A percentile compares a stretch with the other conserved stretches of the same genome.
Conservation (phyloP, 2,888 invertebrate species). For the Volucella bombylans region DNA sequence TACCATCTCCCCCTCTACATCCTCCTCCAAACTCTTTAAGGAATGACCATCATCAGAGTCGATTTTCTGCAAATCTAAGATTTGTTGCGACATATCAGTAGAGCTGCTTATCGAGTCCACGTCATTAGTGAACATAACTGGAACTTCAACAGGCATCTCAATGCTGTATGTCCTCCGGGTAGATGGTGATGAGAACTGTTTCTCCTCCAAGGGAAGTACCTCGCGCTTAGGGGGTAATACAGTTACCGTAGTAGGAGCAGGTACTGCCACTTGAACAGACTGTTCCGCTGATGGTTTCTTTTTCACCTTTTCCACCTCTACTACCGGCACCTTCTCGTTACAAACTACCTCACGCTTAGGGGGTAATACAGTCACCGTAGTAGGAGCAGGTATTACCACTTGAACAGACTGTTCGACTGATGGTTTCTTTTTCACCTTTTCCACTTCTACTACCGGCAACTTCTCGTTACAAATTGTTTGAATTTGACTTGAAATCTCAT, state of each 20-base stretch:
- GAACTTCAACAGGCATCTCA: neutral
- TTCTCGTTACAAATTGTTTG: slow-evolving; percentile 58
- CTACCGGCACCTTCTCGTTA: slow-evolving; percentile 44
- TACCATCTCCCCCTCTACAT: no score
- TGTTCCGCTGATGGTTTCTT: neutral
- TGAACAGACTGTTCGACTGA: neutral
- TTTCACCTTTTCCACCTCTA: slow-evolving; percentile 2
- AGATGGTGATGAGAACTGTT: neutral
- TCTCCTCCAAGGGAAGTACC: neutral
- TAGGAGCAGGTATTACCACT: neutral
- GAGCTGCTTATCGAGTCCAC: neutral
- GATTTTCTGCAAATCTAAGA: neutral
- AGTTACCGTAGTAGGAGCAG: neutral
- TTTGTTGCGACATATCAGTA: neutral
- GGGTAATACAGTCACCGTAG: neutral
- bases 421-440: neutral
- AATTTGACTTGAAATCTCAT: slow-evolving; percentile 53
- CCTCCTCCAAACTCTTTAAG: neutral
- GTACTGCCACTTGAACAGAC: neutral
- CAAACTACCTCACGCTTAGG: neutral
- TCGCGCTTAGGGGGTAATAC: neutral
- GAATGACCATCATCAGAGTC: neutral
- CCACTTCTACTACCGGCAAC: slow-evolving; percentile 8
- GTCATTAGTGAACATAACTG: neutral
- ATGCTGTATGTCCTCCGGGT: slow-evolving; percentile 28